These are phyloP conservation scores for Anoplopoma fimbria DNA, from an alignment of 2,113 vertebrate genomes.

Conservation along the genomic window DNA sequence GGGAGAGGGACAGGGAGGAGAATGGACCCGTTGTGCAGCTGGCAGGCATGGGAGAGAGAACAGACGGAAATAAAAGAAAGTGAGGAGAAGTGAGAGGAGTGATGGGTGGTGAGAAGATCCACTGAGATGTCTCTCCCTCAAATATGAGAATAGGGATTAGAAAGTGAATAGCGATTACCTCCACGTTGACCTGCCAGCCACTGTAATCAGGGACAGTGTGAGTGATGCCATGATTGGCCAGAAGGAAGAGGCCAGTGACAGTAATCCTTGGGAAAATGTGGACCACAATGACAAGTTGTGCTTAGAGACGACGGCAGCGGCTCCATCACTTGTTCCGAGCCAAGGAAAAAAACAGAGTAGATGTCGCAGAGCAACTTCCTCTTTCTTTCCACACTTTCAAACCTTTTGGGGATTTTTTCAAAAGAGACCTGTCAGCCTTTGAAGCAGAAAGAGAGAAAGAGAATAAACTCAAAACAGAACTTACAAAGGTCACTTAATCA, in stretches of 20 bases:
- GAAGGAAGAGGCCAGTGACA: conserved; percentile 69
- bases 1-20: conserved; percentile 42
- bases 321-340: conserved; percentile 50
- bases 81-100: conserved; percentile 55
- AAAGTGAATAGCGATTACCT: conserved; percentile 67
- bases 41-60: conserved; percentile 59
- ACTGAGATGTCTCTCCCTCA: conserved; percentile 41
- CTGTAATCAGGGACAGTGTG: conserved; percentile 75
- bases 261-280: conserved; percentile 81
- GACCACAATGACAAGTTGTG: conserved; percentile 69
- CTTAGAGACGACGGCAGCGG: conserved; percentile 54
- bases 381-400: conserved; percentile 50
- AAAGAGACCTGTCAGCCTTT: conserved; percentile 28
- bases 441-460: background rate
- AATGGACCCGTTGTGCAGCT: conserved; percentile 64
- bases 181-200: conserved; percentile 70
- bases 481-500: conserved; percentile 25
- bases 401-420: conserved; percentile 44
- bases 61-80: conserved; percentile 58
- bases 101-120: conserved; percentile 64
- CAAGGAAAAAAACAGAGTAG: conserved; percentile 1
- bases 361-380: conserved; percentile 40
- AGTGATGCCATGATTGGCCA: conserved; percentile 72
- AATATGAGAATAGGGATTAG: conserved; percentile 72
- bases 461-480: conserved; percentile 6